Base-by-base conservation (phyloP, 2,113 vertebrate species). In the Tenebrosternarchus preto region DNA sequence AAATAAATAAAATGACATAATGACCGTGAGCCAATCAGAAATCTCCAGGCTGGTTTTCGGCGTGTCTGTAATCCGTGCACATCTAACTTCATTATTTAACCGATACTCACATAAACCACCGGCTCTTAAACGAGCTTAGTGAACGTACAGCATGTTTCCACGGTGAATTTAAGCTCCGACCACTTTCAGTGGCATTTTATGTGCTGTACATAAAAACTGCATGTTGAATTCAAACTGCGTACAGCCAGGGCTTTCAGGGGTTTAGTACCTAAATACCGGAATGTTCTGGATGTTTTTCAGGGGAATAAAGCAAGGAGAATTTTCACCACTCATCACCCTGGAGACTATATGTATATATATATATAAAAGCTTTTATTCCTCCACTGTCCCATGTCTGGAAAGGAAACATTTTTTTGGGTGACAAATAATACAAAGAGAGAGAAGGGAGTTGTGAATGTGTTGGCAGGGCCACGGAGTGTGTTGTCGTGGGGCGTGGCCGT, bases 401-500 rank as follows among this genome's bases (percentile, higher is more conserved):
- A 76, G 83, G 82, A 76, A 82, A 84, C 84, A 87, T 88, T 33
- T 77, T 84, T 89, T 88, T 83, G 88, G 63, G 83, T 89, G 90
- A 89, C 88, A 87, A 86, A 89, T 87, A 85, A 87, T 88, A 90
- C 84, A 84, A 56, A 73, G 77, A 39, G 29, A 20, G 56, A 72
- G 59, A 29, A 8, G 36, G 56, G 72, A 61, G 67, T 84, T 83
- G 91, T 91, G 87, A 89, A 92, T 90, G 88, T 90, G n/a, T n/a
- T n/a, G n/a, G n/a, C 91, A 88, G 2, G 33, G 33, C 3, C 33
- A 6, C 6, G 33, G 33, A n/a, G n/a, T n/a, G n/a, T 36, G 33
- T 36, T 36, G 33, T n/a, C n/a, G n/a, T n/a, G 11, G 39, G 39
- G 39, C 39, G 43, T 50, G 43, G 33, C 2, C 33, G 6, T 36